These are phyloP conservation scores for Eublepharis macularius DNA, from an alignment of 2,113 vertebrate species.

Conservation along the genomic window DNA sequence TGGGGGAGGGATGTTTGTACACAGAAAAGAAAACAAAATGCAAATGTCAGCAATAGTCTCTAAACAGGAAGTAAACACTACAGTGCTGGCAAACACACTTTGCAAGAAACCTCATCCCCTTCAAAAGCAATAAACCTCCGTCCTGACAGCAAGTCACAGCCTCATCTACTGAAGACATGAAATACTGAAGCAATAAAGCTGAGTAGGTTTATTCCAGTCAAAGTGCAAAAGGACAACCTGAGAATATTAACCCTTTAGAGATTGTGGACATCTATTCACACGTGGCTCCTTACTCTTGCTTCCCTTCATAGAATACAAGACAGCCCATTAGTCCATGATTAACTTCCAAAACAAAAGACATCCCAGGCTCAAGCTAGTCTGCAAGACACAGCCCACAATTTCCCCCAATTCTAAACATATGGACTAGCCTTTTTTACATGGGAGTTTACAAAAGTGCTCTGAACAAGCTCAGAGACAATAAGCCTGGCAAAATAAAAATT, in stretches of 20 bases:
- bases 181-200: slow-evolving; percentile 9
- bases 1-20: too few species aligned
- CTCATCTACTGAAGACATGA: slow-evolving; percentile 15
- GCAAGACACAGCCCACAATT: background rate
- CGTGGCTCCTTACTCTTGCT: background rate
- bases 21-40: background rate
- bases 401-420: background rate
- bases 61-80: background rate
- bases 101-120: background rate
- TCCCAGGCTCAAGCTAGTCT: background rate
- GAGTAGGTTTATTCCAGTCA: background rate
- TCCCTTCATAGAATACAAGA: too few species aligned
- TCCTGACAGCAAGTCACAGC: background rate
- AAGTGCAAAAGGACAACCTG: slow-evolving; percentile 4
- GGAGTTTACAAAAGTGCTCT: background rate
- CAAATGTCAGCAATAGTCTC: background rate
- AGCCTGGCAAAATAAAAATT: too few species aligned
- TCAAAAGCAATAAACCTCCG: slow-evolving; percentile 17
- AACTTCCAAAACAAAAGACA: background rate
- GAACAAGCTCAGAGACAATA: background rate
- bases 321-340: background rate
- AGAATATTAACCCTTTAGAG: slow-evolving; percentile 18
- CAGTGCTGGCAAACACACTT: slow-evolving; percentile 12
- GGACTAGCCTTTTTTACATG: background rate
- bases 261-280: rapidly evolving